Base-by-base conservation (phyloP, 2,888 invertebrate species). In the Plagodis dolabraria region DNA sequence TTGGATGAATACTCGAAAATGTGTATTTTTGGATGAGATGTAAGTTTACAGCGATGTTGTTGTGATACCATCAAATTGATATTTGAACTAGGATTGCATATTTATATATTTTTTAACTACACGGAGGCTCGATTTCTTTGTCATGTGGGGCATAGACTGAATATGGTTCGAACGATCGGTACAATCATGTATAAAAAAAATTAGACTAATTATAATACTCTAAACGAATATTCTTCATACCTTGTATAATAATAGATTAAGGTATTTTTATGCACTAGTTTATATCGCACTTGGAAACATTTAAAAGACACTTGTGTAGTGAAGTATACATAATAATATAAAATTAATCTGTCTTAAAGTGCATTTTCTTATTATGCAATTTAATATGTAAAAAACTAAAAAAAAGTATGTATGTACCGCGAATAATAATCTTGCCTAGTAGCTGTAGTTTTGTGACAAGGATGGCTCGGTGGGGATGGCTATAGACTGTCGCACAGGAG, bases 11-110 rank as follows among this genome's bases (percentile, higher is more conserved):
- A 77, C 76, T 76, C 74, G 63, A 73, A 64, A 61, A 67, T 63
- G 65, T 75, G 76, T 83, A 82, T 82, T 82, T 81, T 82, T 82
- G 70, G 75, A 77, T 68, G 51, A 49, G 49, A 52, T 57, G 47
- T 60, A 62, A 61, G 60, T 61, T 61, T 63, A 57, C 50, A 58
- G 22, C 22, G 57, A 61, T 40, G 9, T 10, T 34, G 42, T 36
- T 60, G 60, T 56, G 57, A 57, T 61, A 61, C 10, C 35, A 43
- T 33, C 46, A 53, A 59, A 58, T 60, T 52, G 47, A 51, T 60
- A 53, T 49, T 53, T 58, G 42, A 38, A 36, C 38, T 50, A 54
- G 43, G 35, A 57, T 57, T 36, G 52, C 43, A 48, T 56, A 48
- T 47, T 43, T 42, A 11, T n/a, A n/a, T 33, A 45, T 50, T 49